Evolutionary conservation across 2,888 invertebrate genomes (phyloP), one percentile per base, ranked within the genome.

Genomic region (Phyto melanocephala): DNA sequence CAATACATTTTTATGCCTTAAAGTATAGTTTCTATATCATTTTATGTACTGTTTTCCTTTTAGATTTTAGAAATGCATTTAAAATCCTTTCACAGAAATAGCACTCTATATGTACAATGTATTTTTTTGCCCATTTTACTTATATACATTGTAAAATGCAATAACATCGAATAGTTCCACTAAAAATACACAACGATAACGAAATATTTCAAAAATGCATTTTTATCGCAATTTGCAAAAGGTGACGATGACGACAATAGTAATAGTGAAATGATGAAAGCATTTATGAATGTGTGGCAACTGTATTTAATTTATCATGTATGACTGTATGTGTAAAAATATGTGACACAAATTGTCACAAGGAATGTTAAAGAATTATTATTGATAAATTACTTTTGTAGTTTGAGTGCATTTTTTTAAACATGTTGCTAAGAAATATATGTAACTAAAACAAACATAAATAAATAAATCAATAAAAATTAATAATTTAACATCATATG

Each of bases 121-220:
- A 47, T n/a, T 50, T 67, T 76, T 45, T n/a, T n/a, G n/a, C n/a
- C n/a, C n/a, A 22, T 63, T 54, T 54, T 10, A 11, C n/a, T n/a
- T n/a, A n/a, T n/a, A n/a, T n/a, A n/a, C n/a, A 20, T 35, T 37
- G 47, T 42, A 50, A 67, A 52, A 68, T 63, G n/a, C 40, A 40
- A 76, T 10, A 50, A 40, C 10, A 62, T 7, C 50, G 24, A 11
- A 22, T 54, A 50, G n/a, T n/a, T 47, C 22, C 56, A n/a, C 17
- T 58, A 37, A 8, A 24, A 33, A 58, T 28, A 6, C 11, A 42
- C 47, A 67, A 45, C 58, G 50, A 15, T 76, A 60, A 50, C 50
- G 65, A 79, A 79, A 50, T 52, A 79, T 79, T 79, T 79, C 42
- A 79, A 74, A 72, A 72, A 79, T 79, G 72, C 72, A 72, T 35